Conservation (phyloP, 2,888 invertebrate species). For the Lasius fuliginosus region DNA sequence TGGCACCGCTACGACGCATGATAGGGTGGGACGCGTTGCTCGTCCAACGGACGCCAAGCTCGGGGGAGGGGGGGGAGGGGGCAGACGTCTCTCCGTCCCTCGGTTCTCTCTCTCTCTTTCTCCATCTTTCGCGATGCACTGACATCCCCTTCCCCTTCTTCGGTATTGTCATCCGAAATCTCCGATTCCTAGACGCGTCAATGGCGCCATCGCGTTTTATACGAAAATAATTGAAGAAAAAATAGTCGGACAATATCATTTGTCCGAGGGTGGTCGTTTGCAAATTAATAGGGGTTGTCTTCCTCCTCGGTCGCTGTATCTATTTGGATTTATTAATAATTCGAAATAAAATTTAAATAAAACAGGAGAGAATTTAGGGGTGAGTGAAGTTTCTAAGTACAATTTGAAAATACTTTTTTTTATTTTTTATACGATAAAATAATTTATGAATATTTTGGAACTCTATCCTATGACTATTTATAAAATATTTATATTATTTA, state of each 20-base stretch:
- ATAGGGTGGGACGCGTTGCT: conserved; percentile 69
- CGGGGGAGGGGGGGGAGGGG: conserved; percentile 65
- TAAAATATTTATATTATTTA: conserved; percentile 15
- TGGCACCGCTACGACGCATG: conserved; percentile 69
- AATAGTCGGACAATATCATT: not conserved
- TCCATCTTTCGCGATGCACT: conserved; percentile 34
- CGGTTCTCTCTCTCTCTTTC: conserved; percentile 28
- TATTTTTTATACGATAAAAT: not conserved
- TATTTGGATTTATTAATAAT: not conserved
- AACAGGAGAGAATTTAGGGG: not conserved
- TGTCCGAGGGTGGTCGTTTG: not conserved
- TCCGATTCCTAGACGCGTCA: conserved; percentile 57
- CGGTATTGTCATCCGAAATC: conserved; percentile 63
- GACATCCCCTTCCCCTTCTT: conserved; percentile 58
- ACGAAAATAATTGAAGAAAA: conserved; percentile 55
- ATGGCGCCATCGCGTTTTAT: conserved; percentile 57
- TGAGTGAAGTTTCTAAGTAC: not conserved
- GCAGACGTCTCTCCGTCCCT: conserved; percentile 68
- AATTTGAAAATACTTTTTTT: not conserved
- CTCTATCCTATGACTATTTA: not conserved
- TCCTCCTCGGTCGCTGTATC: not conserved
- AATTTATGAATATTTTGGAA: not conserved
- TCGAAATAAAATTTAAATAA: not conserved
- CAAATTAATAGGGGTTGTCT: conserved; percentile 14
- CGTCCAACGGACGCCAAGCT: conserved; percentile 76